Evolutionary conservation across 2,113 vertebrate genomes (phyloP).

Genomic region (Cyanoramphus novaezelandiae): DNA sequence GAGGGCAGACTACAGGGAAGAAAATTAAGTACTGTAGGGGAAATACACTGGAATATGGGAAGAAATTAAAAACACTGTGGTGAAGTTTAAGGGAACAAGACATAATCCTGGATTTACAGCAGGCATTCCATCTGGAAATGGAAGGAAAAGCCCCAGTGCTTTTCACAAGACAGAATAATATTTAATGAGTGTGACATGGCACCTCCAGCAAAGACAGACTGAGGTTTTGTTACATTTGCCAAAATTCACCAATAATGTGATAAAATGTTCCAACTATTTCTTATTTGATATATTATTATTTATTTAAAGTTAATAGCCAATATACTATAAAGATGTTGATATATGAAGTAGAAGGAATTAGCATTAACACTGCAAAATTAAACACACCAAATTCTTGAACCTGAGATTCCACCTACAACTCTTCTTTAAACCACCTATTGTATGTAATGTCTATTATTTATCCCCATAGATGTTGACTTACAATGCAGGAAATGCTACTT

Average conservation of each 20-base stretch:
- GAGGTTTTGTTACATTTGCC: not conserved
- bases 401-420: not conserved
- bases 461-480: not conserved
- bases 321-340: not conserved
- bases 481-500: not conserved
- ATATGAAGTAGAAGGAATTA: not conserved
- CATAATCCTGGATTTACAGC: not conserved
- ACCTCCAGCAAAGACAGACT: not conserved
- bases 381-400: not conserved
- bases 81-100: not conserved
- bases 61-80: not conserved
- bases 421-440: not conserved
- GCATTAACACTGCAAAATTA: not conserved
- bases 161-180: not conserved
- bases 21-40: not conserved
- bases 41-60: not conserved
- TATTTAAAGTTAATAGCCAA: not conserved
- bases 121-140: not conserved
- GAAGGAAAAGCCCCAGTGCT: not conserved
- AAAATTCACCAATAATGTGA: not conserved
- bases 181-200: not conserved
- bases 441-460: not conserved
- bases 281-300: not conserved
- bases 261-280: not conserved
- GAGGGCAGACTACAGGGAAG: not conserved